Percentiles rank a stretch among this genome's conserved stretches.
These are phyloP conservation scores for Phalanger gymnotis DNA, from an alignment of 2,797 vertebrate genomes.

Conservation along the genomic window DNA sequence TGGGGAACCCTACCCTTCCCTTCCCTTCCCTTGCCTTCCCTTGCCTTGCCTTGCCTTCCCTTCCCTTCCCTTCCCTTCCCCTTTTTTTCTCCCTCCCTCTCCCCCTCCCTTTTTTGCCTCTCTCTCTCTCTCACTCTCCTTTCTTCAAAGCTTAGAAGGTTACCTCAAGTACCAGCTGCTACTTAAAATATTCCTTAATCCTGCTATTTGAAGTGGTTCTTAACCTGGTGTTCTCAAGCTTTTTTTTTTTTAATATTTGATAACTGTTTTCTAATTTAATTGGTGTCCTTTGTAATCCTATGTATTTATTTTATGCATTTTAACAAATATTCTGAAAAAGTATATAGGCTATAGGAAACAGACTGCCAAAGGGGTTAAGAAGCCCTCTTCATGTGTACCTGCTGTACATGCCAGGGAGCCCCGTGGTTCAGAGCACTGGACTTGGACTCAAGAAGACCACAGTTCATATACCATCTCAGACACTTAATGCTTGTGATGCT, in stretches of 20 bases:
- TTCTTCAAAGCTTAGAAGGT: not conserved
- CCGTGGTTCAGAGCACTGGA: not conserved
- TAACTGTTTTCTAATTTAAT: too few relatives aligned
- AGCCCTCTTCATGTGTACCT: not conserved
- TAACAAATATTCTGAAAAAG: not conserved
- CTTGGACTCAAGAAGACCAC: not conserved
- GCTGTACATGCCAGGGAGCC: not conserved
- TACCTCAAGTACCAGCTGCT: not conserved
- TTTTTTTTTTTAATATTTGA: too few relatives aligned
- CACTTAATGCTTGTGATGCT: not conserved
- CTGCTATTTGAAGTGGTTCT: not conserved
- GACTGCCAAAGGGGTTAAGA: not conserved
- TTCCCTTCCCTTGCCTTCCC: too few relatives aligned
- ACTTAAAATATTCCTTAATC: not conserved
- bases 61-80: too few relatives aligned
- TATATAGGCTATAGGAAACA: not conserved
- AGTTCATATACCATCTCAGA: not conserved
- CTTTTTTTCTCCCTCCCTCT: accelerated
- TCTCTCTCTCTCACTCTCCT: not conserved
- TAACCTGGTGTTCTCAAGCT: too few relatives aligned
- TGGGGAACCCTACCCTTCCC: not conserved
- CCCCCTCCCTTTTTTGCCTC: accelerated
- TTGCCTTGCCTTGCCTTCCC: too few relatives aligned
- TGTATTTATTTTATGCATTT: not conserved
- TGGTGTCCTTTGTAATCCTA: too few relatives aligned